phyloP scores from a whole-genome alignment of 1,140 invertebrate genomes.

The Drosophila prosaltans region DNA sequence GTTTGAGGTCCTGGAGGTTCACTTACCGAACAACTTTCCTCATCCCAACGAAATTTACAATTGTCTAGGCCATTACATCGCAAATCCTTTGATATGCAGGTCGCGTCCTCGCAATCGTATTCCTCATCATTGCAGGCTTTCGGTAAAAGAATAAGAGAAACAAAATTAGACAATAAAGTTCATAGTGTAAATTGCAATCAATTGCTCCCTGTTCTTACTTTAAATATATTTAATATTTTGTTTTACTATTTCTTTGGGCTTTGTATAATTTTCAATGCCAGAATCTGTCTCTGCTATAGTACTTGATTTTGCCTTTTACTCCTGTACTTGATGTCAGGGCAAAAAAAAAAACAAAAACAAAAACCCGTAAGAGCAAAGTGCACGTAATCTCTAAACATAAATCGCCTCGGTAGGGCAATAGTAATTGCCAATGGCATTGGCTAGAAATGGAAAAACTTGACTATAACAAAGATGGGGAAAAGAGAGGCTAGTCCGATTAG shows the following conservation, averaged over 20 bases:
- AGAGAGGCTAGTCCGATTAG: constrained; percentile 5
- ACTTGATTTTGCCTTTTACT: not conserved
- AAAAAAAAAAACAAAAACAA: constrained; percentile 21
- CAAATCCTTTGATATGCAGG: constrained; percentile 89
- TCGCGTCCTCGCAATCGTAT: constrained; percentile 93
- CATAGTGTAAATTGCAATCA: not conserved
- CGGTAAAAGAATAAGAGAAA: constrained; percentile 12
- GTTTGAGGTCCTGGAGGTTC: not conserved
- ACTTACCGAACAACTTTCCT: constrained; percentile 89
- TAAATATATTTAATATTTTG: not conserved
- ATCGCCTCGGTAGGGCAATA: constrained; percentile 40
- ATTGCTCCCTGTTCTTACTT: not conserved
- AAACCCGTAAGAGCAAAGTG: constrained; percentile 26
- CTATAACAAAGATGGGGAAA: not conserved
- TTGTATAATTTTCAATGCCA: not conserved
- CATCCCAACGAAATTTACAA: constrained; percentile 93
- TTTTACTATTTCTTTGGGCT: not conserved
- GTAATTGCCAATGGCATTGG: constrained; percentile 6
- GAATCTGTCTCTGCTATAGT: no score
- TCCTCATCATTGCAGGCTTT: constrained; percentile 84
- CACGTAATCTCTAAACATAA: constrained; percentile 66
- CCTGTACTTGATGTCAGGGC: not conserved
- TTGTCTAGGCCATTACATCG: constrained; percentile 90
- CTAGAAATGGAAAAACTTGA: constrained; percentile 7
- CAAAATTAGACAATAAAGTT: constrained; percentile 15